Evolutionary conservation across 1,140 invertebrate genomes (phyloP), one percentile per base, ranked within the genome.

Genomic region (Paramacrobiotus metropolitanus): DNA sequence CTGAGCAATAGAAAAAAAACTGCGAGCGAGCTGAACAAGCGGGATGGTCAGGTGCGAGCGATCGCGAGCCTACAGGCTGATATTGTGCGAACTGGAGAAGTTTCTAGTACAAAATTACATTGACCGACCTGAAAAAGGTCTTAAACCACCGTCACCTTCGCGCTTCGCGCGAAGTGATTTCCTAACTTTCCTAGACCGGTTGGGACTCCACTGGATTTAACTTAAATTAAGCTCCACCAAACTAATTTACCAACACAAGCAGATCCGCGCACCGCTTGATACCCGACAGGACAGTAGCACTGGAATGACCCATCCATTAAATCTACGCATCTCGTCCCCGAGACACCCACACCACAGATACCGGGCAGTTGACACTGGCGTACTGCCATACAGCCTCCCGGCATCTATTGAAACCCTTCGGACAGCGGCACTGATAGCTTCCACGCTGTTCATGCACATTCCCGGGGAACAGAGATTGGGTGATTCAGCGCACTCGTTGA

Each of bases 401-500:
- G 48, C 4, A 28, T 66, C 59, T 65, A 65, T 64, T 70, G 67
- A 81, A 87, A 2, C 85, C 85, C 65, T 81, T 79, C 68, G 83
- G 81, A 72, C 86, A 90, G 55, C 83, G 79, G 71, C 87, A 91
- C 20, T 79, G 76, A 72, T 89, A 91, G 67, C 80, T 79, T 3
- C 86, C 34, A 84, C 83, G 2, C 80, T 82, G 71, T 90, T 89
- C 62, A 79, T 77, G 71, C 87, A 91, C 20, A 81, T 72, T 1
- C 87, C 87, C 70, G 87, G 86, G 44, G 80, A 77, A 70, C 87
- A 91, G 66, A 89, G 80, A 2, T 82, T 83, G 1, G 83, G 82
- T 67, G 87, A 88, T 31, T 84, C 83, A 0, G 81, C 78, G 67
- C 87, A 90, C 70, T 89, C 86, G 73, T 89, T 87, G 48, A 89